Percentiles rank a stretch among this genome's conserved stretches.
Evolutionary conservation across 2,888 invertebrate species (phyloP).

Genomic region (Acanthoscelides obtectus): DNA sequence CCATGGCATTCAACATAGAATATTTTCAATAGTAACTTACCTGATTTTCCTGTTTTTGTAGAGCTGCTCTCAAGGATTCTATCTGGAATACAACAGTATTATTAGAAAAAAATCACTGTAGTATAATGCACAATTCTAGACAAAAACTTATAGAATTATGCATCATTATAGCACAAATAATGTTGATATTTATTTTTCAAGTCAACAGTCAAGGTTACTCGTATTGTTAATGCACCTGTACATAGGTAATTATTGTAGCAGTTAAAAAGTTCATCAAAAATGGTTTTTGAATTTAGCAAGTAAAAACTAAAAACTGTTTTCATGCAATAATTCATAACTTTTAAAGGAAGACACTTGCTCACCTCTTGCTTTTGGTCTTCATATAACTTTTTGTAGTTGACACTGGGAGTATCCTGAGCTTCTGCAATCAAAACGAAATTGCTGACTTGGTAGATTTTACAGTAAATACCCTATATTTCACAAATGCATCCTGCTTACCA

Average conservation of each 20-base stretch:
- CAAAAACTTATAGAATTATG: not conserved
- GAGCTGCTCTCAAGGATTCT: not conserved
- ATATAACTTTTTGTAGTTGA: constrained; percentile 56
- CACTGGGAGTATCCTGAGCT: constrained; percentile 32
- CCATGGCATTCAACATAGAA: not conserved
- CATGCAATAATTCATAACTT: not conserved
- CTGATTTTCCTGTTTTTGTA: not conserved
- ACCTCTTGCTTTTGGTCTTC: constrained; percentile 60
- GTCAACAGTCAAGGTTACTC: constrained; percentile 16
- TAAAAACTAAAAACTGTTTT: constrained; percentile 1
- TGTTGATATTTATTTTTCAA: not conserved
- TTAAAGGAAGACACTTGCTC: constrained; percentile 46
- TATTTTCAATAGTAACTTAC: not conserved
- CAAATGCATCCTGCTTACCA: constrained; percentile 41
- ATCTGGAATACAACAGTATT: not conserved
- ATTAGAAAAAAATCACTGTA: not conserved
- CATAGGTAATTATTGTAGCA: constrained; percentile 2
- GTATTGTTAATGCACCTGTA: constrained; percentile 5
- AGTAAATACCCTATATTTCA: constrained; percentile 7
- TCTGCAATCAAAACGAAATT: not conserved
- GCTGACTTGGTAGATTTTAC: not conserved
- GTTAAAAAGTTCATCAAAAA: constrained; percentile 2
- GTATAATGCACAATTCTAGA: not conserved
- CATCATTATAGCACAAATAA: not conserved
- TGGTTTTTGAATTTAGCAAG: not conserved